These are phyloP conservation scores for Meriones unguiculatus DNA, from an alignment of 2,113 vertebrate genomes.

Conservation along the genomic window DNA sequence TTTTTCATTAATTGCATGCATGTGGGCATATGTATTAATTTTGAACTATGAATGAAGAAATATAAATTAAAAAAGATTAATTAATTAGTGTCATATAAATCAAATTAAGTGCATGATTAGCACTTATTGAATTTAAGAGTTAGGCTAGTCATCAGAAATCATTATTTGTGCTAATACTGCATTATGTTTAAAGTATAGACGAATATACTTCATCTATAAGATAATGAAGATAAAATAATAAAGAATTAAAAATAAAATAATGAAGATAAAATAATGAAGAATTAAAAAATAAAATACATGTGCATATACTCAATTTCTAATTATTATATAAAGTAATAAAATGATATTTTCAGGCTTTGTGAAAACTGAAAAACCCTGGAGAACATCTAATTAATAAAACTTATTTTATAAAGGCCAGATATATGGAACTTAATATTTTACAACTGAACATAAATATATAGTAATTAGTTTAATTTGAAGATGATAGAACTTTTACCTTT, in stretches of 20 bases:
- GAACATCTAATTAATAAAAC: background rate
- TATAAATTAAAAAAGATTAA: conserved; percentile 8
- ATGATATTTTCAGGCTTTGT: background rate
- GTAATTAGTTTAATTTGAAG: background rate
- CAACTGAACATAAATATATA: background rate
- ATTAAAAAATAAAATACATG: background rate
- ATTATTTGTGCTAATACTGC: background rate
- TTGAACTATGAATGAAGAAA: background rate
- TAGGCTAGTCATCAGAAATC: background rate
- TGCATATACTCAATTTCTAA: background rate
- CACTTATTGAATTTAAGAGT: background rate
- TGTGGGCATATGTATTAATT: background rate
- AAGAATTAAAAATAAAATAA: background rate
- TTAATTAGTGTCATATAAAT: background rate
- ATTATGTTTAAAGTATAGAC: background rate
- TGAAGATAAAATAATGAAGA: background rate
- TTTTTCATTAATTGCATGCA: background rate
- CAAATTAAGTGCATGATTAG: background rate
- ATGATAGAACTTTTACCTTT: background rate
- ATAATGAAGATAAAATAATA: background rate
- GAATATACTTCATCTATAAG: background rate
- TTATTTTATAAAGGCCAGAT: background rate
- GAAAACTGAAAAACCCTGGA: background rate
- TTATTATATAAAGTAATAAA: background rate
- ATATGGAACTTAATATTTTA: background rate